A percentile compares a stretch with the other conserved stretches of the same genome.
These are phyloP conservation scores for Drosophila rellima DNA, from an alignment of 2,888 invertebrate species.

Conservation along the genomic window DNA sequence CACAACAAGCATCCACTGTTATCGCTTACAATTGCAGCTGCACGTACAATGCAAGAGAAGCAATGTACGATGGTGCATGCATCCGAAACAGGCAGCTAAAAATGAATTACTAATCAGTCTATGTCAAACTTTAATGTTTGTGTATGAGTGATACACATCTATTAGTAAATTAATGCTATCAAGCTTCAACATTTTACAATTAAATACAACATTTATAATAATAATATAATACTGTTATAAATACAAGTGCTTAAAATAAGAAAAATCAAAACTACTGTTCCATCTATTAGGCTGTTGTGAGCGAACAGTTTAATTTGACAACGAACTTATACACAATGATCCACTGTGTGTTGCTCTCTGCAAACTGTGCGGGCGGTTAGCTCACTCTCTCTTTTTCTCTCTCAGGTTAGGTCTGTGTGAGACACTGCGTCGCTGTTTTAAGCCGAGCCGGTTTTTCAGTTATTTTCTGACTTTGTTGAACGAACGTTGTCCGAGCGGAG, in stretches of 20 bases:
- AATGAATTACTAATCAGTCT: background rate
- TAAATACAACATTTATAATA: too few relatives aligned
- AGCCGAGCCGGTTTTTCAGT: slow-evolving; percentile 67
- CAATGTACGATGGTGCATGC: slow-evolving; percentile 35
- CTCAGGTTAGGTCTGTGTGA: slow-evolving; percentile 33
- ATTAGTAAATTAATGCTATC: too few relatives aligned
- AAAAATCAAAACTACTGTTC: background rate
- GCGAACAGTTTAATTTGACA: background rate
- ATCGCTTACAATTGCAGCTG: slow-evolving; percentile 59
- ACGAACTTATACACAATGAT: background rate
- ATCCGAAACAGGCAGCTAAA: background rate
- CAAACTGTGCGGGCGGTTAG: slow-evolving; percentile 48
- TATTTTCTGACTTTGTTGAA: slow-evolving; percentile 58
- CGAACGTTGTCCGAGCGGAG: slow-evolving; percentile 63
- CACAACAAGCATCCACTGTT: slow-evolving; percentile 40
- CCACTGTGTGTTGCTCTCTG: slow-evolving; percentile 49
- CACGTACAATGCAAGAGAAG: slow-evolving; percentile 41
- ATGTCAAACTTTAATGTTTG: background rate
- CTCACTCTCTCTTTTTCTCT: slow-evolving; percentile 24
- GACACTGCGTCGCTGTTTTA: slow-evolving; percentile 54
- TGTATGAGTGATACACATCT: background rate
- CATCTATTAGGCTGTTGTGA: background rate
- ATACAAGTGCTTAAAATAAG: too few relatives aligned
- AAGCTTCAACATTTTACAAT: too few relatives aligned
- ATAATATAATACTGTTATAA: too few relatives aligned